A percentile compares a stretch with the other conserved stretches of the same genome.
phyloP scores from a whole-genome alignment of 2,888 invertebrate species.

The Erebia ligea region DNA sequence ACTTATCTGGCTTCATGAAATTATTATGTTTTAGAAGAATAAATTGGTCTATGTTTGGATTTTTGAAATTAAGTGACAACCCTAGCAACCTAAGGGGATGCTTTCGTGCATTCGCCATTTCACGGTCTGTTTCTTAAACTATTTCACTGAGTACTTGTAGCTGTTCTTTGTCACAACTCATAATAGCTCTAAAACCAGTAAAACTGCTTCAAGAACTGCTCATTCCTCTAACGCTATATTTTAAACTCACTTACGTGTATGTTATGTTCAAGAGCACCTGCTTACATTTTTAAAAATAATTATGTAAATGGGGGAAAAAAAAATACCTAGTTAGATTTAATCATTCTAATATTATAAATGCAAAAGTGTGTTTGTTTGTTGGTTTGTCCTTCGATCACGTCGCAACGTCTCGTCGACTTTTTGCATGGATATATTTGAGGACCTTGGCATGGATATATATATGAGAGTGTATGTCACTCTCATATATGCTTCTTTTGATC shows the following conservation, averaged over 20 bases:
- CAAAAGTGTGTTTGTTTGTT: too few species aligned
- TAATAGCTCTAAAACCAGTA: slow-evolving; percentile 1
- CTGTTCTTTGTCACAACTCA: not conserved
- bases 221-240: not conserved
- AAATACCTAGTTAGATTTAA: too few species aligned
- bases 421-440: too few species aligned
- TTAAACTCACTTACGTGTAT: not conserved
- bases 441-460: too few species aligned
- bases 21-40: not conserved
- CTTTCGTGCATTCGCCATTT: slow-evolving; percentile 25
- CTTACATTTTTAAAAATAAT: not conserved
- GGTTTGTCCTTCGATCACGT: too few species aligned
- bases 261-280: too few species aligned
- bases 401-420: too few species aligned
- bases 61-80: not conserved
- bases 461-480: too few species aligned
- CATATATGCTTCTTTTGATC: too few species aligned
- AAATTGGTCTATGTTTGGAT: not conserved
- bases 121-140: slow-evolving; percentile 33
- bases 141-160: slow-evolving; percentile 5
- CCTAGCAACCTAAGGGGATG: not conserved
- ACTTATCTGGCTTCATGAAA: not conserved
- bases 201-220: not conserved
- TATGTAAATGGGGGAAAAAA: too few species aligned
- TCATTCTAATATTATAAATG: too few species aligned